Evolutionary conservation across 2,888 invertebrate species (phyloP).

Genomic region (Catonia carolina): DNA sequence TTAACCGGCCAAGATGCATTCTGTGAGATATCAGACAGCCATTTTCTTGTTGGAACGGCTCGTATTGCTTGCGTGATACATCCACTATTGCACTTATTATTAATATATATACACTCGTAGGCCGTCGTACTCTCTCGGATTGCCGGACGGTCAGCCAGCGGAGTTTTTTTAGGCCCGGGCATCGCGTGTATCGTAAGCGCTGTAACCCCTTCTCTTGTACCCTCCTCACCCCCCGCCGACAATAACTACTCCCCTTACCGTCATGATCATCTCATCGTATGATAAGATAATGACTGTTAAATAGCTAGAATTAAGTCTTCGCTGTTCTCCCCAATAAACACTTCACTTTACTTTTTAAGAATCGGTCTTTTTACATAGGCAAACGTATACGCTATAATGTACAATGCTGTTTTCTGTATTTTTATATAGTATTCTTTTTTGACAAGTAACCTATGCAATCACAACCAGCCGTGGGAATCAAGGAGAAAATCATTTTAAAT

Average conservation of each 20-base stretch:
- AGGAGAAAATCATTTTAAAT: slow-evolving; percentile 10
- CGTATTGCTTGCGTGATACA: slow-evolving; percentile 7
- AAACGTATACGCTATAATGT: too few relatives aligned
- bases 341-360: neutral
- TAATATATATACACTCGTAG: slow-evolving; percentile 7
- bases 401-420: slow-evolving; percentile 11
- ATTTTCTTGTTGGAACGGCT: slow-evolving; percentile 14
- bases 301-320: slow-evolving; percentile 16
- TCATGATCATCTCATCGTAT: slow-evolving; percentile 4
- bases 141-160: too few relatives aligned
- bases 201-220: neutral
- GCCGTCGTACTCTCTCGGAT: neutral
- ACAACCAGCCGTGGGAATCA: slow-evolving; percentile 15
- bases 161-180: neutral
- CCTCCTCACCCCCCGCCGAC: neutral
- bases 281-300: slow-evolving; percentile 19
- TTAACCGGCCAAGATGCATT: slow-evolving; percentile 14
- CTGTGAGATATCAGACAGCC: slow-evolving; percentile 19
- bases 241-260: neutral
- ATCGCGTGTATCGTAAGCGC: slow-evolving; percentile 6
- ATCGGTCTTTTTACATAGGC: neutral
- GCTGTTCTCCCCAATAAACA: slow-evolving; percentile 6
- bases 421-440: too few relatives aligned
- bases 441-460: too few relatives aligned
- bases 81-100: slow-evolving; percentile 17